These are phyloP conservation scores for Orius laevigatus DNA, from an alignment of 1,140 invertebrate genomes.

Conservation along the genomic window DNA sequence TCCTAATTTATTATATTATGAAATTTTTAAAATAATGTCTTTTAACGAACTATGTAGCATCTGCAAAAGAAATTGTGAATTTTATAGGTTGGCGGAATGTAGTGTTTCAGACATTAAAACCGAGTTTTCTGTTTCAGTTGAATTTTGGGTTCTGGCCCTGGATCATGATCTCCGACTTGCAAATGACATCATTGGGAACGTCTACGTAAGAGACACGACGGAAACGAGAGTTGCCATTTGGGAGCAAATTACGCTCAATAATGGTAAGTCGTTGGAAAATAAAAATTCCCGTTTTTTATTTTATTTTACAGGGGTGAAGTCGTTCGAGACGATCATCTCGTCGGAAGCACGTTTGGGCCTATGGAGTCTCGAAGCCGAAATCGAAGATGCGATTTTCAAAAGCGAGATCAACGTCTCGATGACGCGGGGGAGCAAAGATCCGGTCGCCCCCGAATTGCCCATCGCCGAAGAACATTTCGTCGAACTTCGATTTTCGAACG, in stretches of 20 bases:
- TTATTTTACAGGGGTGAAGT: slow-evolving; percentile 32
- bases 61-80: too few relatives aligned
- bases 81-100: too few relatives aligned
- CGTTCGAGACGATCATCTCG: slow-evolving; percentile 33
- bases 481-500: slow-evolving; percentile 40
- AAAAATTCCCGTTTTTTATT: neutral
- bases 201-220: slow-evolving; percentile 39
- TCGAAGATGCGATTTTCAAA: slow-evolving; percentile 33
- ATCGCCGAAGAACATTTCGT: slow-evolving; percentile 47
- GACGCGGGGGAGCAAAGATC: slow-evolving; percentile 18
- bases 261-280: slow-evolving; percentile 26
- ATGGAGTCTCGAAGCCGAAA: slow-evolving; percentile 37
- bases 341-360: slow-evolving; percentile 32
- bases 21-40: too few relatives aligned
- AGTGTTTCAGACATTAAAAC: too few relatives aligned
- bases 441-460: slow-evolving; percentile 30
- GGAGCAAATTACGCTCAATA: slow-evolving; percentile 40
- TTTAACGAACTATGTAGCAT: too few relatives aligned
- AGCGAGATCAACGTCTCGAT: slow-evolving; percentile 29
- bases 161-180: slow-evolving; percentile 40
- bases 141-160: slow-evolving; percentile 42
- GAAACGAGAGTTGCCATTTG: slow-evolving; percentile 43
- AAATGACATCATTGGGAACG: slow-evolving; percentile 34
- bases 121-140: slow-evolving; percentile 32
- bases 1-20: too few relatives aligned